Evolutionary conservation across 2,888 invertebrate species (phyloP).

Genomic region (Allacma fusca): DNA sequence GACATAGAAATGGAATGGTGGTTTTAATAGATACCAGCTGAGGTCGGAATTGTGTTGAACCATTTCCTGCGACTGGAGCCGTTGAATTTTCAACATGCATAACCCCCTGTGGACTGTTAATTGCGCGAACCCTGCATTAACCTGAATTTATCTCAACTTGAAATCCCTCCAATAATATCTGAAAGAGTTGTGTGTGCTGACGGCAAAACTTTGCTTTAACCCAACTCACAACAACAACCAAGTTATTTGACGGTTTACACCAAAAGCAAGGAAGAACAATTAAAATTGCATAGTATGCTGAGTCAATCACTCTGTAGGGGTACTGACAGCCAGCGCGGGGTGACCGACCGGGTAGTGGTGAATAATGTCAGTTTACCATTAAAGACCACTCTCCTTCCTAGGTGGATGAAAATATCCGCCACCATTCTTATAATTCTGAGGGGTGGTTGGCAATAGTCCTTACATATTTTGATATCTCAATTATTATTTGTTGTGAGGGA

Average conservation of each 20-base stretch:
- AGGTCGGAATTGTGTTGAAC: constrained; percentile 37
- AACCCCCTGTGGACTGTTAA: constrained; percentile 60
- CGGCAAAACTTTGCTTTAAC: too few species aligned
- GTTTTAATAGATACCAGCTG: constrained; percentile 18
- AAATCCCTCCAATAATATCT: not conserved
- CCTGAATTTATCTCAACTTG: constrained; percentile 42
- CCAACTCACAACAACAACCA: too few species aligned
- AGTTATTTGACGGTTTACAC: not conserved
- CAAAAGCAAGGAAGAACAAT: not conserved
- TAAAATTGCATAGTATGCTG: constrained; percentile 17
- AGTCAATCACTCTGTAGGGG: constrained; percentile 28
- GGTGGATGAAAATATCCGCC: constrained; percentile 31
- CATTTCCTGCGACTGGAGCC: constrained; percentile 43
- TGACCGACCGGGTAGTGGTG: constrained; percentile 9
- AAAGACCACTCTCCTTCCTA: constrained; percentile 1
- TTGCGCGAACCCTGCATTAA: constrained; percentile 57
- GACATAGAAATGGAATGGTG: too few species aligned
- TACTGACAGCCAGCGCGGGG: constrained; percentile 15
- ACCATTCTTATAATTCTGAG: not conserved
- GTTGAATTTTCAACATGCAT: constrained; percentile 55
- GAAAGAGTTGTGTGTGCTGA: not conserved
- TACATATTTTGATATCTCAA: constrained; percentile 42
- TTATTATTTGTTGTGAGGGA: not conserved
- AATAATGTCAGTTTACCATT: constrained; percentile 20
- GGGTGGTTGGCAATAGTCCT: not conserved